Base-by-base conservation (phyloP, 2,797 vertebrate species). In the Centropyge bicolor region DNA sequence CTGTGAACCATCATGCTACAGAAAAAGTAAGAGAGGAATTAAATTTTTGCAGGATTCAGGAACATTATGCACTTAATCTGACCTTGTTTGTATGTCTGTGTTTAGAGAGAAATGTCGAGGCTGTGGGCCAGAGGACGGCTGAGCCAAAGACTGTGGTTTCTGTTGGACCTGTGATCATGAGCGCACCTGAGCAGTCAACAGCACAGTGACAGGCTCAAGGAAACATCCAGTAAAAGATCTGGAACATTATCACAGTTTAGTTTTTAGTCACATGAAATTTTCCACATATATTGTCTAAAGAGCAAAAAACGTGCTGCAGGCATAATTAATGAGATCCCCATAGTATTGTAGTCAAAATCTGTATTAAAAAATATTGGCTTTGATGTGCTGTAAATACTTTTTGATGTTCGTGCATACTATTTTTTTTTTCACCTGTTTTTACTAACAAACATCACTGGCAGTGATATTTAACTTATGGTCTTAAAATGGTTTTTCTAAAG, bases 1-100 rank as follows among this genome's bases (percentile, higher is more conserved):
- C 45, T 88, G 87, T 82, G 70, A 89, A 60, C 79, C 71, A 16
- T 1, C 65, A 19, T 95, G 94, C 72, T 5, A 0, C 71, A 87
- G 80, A 22, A 77, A 6, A 77, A 91, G 93, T 94, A 88, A 90
- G 88, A 62, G 6, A 64, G 60, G 0, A 2, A 49, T 81, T 68
- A 61, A 12, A 64, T 31, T 46, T 64, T 1, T 62, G 10, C 38
- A 54, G 55, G 66, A 62, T 70, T 69, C 6, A 49, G 36, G 41
- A 35, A 8, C 3, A 82, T 52, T 16, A 35, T 63, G 6, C 5
- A 2, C 12, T 36, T 52, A 3, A 73, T 70, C 61, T 89, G 16
- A 91, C 57, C 1, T 45, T 35, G 55, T 74, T 77, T 84, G 5
- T 60, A 1, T 88, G 3, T 87, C 13, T 78, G 19, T 82, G 17